phyloP scores from a whole-genome alignment of 1,140 invertebrate genomes.

The Parapsyche elsis region DNA sequence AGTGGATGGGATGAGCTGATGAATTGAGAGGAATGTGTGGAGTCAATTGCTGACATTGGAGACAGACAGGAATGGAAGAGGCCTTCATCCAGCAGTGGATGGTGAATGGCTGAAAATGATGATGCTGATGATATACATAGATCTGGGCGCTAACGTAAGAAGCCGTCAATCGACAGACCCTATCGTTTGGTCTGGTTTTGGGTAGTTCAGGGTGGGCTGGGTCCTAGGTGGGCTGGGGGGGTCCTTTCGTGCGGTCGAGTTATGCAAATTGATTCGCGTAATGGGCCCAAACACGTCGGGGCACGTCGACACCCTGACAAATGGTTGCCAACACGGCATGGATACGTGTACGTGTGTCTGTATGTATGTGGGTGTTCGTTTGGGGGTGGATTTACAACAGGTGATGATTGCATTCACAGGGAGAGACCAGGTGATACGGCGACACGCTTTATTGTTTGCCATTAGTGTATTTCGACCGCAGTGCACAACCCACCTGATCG shows the following conservation, averaged over 20 bases:
- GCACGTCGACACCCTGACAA: conserved; percentile 24
- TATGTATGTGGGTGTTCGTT: background rate
- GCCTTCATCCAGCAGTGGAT: too few species aligned
- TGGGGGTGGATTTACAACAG: conserved; percentile 29
- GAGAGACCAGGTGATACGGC: conserved; percentile 16
- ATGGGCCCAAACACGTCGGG: conserved; percentile 39
- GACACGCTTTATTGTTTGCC: conserved; percentile 29
- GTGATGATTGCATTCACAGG: conserved; percentile 4
- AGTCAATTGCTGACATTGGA: too few species aligned
- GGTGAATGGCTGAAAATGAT: too few species aligned
- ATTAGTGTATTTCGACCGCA: background rate
- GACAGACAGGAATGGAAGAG: too few species aligned
- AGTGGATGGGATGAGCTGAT: too few species aligned
- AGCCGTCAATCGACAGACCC: too few species aligned
- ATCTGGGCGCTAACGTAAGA: too few species aligned
- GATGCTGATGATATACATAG: too few species aligned
- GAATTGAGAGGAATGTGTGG: too few species aligned
- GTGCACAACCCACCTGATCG: conserved; percentile 14
- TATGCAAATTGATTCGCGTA: conserved; percentile 54
- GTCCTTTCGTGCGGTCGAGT: conserved; percentile 33
- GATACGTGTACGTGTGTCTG: conserved; percentile 39
- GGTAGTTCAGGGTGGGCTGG: background rate
- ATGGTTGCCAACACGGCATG: conserved; percentile 31
- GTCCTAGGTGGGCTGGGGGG: background rate
- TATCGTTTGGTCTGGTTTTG: too few species aligned